These are phyloP conservation scores for Pandemis corylana DNA, from an alignment of 2,888 invertebrate species.

Conservation along the genomic window DNA sequence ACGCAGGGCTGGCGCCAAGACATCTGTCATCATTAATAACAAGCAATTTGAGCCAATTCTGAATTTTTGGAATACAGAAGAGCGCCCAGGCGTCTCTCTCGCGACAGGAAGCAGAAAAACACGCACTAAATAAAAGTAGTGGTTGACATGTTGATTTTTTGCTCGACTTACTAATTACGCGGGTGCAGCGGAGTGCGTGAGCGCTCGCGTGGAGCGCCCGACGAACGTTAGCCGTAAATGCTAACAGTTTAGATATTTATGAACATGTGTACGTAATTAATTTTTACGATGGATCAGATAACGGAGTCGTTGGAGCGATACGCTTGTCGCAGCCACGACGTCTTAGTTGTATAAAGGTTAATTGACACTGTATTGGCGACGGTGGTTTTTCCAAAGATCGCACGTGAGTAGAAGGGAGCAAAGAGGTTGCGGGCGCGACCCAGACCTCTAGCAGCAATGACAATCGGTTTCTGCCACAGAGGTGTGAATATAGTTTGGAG, in stretches of 20 bases:
- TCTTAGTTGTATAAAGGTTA: constrained; percentile 68
- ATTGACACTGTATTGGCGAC: constrained; percentile 68
- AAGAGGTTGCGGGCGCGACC: constrained; percentile 51
- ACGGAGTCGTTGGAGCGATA: constrained; percentile 75
- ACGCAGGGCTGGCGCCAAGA: constrained; percentile 74
- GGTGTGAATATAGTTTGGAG: constrained; percentile 61
- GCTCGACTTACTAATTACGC: constrained; percentile 57
- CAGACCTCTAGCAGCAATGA: constrained; percentile 49
- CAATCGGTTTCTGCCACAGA: constrained; percentile 46
- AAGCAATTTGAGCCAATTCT: constrained; percentile 83
- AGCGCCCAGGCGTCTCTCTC: constrained; percentile 77
- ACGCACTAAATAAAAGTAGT: constrained; percentile 77
- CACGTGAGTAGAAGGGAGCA: constrained; percentile 50
- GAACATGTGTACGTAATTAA: constrained; percentile 84
- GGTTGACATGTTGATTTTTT: constrained; percentile 79
- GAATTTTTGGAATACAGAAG: constrained; percentile 80
- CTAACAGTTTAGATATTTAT: constrained; percentile 82
- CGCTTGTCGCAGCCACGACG: constrained; percentile 71
- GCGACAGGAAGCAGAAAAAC: constrained; percentile 81
- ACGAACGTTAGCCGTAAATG: constrained; percentile 76
- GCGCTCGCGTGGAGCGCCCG: constrained; percentile 66
- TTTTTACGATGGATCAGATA: constrained; percentile 84
- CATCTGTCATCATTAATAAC: constrained; percentile 85
- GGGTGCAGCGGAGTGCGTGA: constrained; percentile 44
- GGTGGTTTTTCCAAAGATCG: constrained; percentile 56